A percentile compares a stretch with the other conserved stretches of the same genome.
Conservation (phyloP, 2,797 vertebrate species). For the Columba guinea region DNA sequence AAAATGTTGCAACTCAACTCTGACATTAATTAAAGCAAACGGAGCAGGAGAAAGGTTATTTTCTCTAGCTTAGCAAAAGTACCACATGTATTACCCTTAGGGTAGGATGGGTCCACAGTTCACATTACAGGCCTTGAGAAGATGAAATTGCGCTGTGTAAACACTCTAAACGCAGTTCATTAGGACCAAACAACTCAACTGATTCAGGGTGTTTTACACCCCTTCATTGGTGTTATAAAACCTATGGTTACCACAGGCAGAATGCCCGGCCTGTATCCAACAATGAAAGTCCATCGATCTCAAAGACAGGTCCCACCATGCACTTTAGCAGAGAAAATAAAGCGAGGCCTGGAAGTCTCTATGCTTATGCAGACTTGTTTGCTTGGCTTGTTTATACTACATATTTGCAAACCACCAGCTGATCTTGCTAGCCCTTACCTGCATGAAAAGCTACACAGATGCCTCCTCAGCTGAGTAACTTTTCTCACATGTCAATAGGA, state of each 20-base stretch:
- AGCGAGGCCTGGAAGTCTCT: not conserved
- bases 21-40: not conserved
- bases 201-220: slow-evolving; percentile 3
- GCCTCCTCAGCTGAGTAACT: not conserved
- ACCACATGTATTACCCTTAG: not conserved
- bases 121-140: slow-evolving; percentile 13
- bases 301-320: not conserved
- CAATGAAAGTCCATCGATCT: not conserved
- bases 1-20: not conserved
- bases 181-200: not conserved
- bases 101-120: slow-evolving; percentile 39
- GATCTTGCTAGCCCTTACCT: not conserved
- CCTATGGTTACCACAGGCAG: not conserved
- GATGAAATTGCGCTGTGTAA: not conserved
- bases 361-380: not conserved
- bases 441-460: not conserved
- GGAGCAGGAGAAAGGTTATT: not conserved
- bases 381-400: slow-evolving; percentile 10
- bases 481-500: not conserved
- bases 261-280: not conserved
- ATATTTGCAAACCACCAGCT: slow-evolving; percentile 3
- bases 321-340: slow-evolving; percentile 30
- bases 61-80: not conserved
- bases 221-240: slow-evolving; percentile 16
- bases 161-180: not conserved